phyloP scores from a whole-genome alignment of 2,888 invertebrate species.

The Mythimna lalbum region DNA sequence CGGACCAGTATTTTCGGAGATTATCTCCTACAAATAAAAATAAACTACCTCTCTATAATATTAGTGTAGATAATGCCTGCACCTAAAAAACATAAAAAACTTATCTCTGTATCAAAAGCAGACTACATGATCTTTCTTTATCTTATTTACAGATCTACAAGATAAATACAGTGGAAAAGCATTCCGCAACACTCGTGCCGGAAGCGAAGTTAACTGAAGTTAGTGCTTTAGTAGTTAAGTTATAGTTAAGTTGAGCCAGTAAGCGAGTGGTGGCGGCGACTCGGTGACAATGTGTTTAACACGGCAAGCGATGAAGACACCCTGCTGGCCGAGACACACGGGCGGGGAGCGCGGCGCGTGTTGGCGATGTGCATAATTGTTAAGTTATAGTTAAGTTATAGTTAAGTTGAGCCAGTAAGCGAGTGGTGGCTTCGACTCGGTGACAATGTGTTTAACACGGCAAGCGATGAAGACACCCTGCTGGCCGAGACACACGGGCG shows the following conservation, averaged over 20 bases:
- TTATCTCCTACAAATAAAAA: too few species aligned
- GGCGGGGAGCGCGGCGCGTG: background rate
- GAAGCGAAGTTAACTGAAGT: constrained; percentile 22
- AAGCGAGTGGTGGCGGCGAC: constrained; percentile 7
- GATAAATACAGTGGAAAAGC: background rate
- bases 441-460: constrained; percentile 47
- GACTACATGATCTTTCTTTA: background rate
- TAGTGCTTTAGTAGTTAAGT: constrained; percentile 8
- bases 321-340: constrained; percentile 47
- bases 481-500: constrained; percentile 39
- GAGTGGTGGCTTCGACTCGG: constrained; percentile 2
- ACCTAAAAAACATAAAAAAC: too few species aligned
- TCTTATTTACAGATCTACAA: background rate
- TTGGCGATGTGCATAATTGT: background rate
- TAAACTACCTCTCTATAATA: too few species aligned
- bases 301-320: constrained; percentile 50
- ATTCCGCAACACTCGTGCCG: constrained; percentile 8
- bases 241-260: constrained; percentile 28
- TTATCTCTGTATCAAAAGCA: background rate
- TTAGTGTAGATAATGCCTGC: too few species aligned
- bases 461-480: constrained; percentile 53
- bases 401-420: constrained; percentile 26
- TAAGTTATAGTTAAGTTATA: constrained; percentile 19
- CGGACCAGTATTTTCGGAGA: too few species aligned
- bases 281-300: constrained; percentile 47